A percentile compares a stretch with the other conserved stretches of the same genome.
Evolutionary conservation across 2,797 vertebrate species (phyloP).

Genomic region (Lacerta bilineata): DNA sequence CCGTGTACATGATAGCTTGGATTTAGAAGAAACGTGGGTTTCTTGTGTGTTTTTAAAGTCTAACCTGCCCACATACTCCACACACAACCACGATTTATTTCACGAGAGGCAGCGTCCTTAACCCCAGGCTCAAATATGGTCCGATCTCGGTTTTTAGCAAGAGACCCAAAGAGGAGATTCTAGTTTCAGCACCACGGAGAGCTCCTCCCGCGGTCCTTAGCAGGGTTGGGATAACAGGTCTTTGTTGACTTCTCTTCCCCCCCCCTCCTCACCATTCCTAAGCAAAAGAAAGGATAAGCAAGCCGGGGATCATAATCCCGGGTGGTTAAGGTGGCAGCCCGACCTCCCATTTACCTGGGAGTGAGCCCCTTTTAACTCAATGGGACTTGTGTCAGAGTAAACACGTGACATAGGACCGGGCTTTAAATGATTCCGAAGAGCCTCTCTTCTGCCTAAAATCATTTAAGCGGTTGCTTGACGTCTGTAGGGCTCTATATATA

Average conservation of each 20-base stretch:
- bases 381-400: no score
- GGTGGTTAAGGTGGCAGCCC: not conserved
- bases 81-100: not conserved
- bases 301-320: no score
- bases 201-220: not conserved
- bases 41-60: not conserved
- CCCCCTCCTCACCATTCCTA: no score
- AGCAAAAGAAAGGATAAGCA: not conserved
- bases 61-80: no score
- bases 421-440: not conserved
- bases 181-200: constrained; percentile 7
- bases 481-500: no score
- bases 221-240: no score
- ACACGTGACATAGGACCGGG: no score
- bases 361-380: no score
- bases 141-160: not conserved
- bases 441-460: not conserved
- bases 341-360: no score
- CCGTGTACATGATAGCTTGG: not conserved
- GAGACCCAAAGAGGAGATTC: not conserved
- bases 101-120: no score
- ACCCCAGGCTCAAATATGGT: not conserved
- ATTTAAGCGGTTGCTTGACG: not conserved
- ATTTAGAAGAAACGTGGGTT: not conserved
- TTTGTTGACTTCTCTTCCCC: no score